phyloP scores from a whole-genome alignment of 2,888 invertebrate genomes.

The Ypsolopha sequella region DNA sequence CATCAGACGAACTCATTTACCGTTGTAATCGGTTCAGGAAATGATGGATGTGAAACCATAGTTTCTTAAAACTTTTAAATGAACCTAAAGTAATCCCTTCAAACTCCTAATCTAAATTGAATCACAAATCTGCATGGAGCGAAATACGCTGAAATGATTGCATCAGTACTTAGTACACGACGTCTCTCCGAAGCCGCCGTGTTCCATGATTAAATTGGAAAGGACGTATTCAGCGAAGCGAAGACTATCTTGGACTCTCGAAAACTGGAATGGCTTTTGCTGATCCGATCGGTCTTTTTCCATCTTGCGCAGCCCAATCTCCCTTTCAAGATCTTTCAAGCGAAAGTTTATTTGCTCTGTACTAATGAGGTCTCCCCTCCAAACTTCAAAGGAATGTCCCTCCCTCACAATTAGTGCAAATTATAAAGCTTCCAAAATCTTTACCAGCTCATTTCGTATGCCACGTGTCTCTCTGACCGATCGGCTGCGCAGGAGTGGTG shows the following conservation, averaged over 20 bases:
- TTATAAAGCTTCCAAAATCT: slow-evolving; percentile 23
- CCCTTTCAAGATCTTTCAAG: not conserved
- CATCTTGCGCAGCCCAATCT: slow-evolving; percentile 3
- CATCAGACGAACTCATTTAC: slow-evolving; percentile 16
- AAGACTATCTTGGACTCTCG: slow-evolving; percentile 30
- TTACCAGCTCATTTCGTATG: slow-evolving; percentile 32
- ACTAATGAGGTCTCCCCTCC: not conserved
- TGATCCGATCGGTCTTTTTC: slow-evolving; percentile 9
- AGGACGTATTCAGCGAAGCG: slow-evolving; percentile 28
- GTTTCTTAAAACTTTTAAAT: no score
- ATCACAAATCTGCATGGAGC: slow-evolving; percentile 42
- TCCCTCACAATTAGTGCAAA: slow-evolving; percentile 23
- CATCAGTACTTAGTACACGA: slow-evolving; percentile 31
- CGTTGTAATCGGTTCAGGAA: slow-evolving; percentile 16
- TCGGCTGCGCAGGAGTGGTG: slow-evolving; percentile 20
- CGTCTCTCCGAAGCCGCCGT: slow-evolving; percentile 19
- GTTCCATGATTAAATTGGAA: slow-evolving; percentile 36
- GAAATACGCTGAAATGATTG: slow-evolving; percentile 34
- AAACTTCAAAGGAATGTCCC: slow-evolving; percentile 8
- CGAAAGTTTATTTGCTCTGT: not conserved
- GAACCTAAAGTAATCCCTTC: slow-evolving; percentile 19
- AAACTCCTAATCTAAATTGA: slow-evolving; percentile 50
- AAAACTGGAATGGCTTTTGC: slow-evolving; percentile 32
- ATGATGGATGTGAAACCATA: not conserved
- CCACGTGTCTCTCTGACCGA: slow-evolving; percentile 48